Conservation (phyloP, 2,113 vertebrate genomes). For the Zosterops hypoxanthus region DNA sequence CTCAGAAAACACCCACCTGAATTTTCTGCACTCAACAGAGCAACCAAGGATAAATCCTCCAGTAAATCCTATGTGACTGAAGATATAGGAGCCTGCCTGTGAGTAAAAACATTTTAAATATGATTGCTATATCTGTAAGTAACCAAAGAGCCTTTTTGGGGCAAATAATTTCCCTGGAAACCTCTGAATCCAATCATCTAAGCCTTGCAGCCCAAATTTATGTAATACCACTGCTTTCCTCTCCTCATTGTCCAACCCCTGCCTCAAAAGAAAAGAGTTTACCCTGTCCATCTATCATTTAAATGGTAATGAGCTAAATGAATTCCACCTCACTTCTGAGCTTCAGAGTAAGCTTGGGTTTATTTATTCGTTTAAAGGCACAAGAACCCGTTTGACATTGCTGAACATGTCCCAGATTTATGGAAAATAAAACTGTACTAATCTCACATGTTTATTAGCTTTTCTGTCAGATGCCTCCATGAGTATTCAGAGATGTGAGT, state of each 20-base stretch:
- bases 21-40: conserved; percentile 11
- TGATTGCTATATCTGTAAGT: conserved; percentile 43
- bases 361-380: conserved; percentile 59
- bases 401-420: conserved; percentile 50
- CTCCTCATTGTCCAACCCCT: background rate
- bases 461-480: conserved; percentile 5
- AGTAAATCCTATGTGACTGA: conserved; percentile 34
- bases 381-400: conserved; percentile 28
- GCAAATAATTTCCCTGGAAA: conserved; percentile 45
- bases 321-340: conserved; percentile 56
- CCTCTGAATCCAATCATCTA: conserved; percentile 48
- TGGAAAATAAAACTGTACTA: conserved; percentile 61
- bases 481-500: conserved; percentile 23
- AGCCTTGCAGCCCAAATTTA: background rate
- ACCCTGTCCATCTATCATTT: conserved; percentile 48
- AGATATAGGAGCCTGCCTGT: conserved; percentile 31
- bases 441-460: conserved; percentile 44
- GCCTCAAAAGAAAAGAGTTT: conserved; percentile 43
- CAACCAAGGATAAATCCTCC: conserved; percentile 19
- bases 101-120: conserved; percentile 59
- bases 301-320: conserved; percentile 63
- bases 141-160: conserved; percentile 42
- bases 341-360: conserved; percentile 26
- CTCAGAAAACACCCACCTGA: conserved; percentile 21
- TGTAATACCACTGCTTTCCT: background rate